phyloP scores from a whole-genome alignment of 1,140 invertebrate genomes.

The Acromyrmex charruanus region DNA sequence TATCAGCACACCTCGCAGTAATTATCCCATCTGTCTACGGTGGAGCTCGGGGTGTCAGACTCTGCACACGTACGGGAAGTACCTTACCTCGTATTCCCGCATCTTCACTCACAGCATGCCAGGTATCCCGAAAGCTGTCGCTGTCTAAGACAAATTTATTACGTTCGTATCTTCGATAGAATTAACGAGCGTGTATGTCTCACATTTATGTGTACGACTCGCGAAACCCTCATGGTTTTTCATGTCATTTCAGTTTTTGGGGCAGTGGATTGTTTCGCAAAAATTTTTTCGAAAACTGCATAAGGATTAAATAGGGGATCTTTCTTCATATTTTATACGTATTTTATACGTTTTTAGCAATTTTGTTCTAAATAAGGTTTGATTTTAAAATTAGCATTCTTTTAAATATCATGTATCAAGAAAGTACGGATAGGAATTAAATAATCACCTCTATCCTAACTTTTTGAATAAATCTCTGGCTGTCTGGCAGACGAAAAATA shows the following conservation, averaged over 20 bases:
- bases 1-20: constrained; percentile 78
- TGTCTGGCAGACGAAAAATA: no score
- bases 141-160: constrained; percentile 79
- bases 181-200: constrained; percentile 41
- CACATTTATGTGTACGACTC: not conserved
- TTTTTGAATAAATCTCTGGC: no score
- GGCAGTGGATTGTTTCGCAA: not conserved
- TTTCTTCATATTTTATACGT: not conserved
- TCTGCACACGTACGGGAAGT: constrained; percentile 59
- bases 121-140: constrained; percentile 69
- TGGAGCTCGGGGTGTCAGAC: constrained; percentile 73
- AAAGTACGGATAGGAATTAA: no score
- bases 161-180: constrained; percentile 70
- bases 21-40: constrained; percentile 80
- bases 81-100: constrained; percentile 60
- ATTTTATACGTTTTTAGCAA: not conserved
- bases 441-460: no score
- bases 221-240: not conserved
- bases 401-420: not conserved
- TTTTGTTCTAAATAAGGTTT: not conserved
- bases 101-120: constrained; percentile 69
- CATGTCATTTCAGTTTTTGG: not conserved
- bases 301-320: not conserved
- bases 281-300: not conserved
- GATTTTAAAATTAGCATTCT: not conserved